A percentile compares a stretch with the other conserved stretches of the same genome.
Evolutionary conservation across 2,888 invertebrate genomes (phyloP).

Genomic region (Alentia gelatinosa): DNA sequence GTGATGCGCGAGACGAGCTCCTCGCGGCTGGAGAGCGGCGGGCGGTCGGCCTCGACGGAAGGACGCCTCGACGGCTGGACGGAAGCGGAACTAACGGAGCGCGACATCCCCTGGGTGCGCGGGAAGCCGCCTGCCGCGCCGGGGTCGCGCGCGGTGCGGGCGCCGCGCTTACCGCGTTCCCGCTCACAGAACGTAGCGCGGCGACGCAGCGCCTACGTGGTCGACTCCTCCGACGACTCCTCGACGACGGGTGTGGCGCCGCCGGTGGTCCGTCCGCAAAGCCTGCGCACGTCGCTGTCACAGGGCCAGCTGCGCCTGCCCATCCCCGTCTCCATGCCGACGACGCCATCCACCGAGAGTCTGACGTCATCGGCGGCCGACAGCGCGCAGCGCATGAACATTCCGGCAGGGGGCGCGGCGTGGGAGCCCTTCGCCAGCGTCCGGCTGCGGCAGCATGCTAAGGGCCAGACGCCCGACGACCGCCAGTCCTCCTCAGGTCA

Average conservation of each 20-base stretch:
- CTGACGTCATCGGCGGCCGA: not conserved
- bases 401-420: constrained; percentile 39
- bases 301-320: constrained; percentile 39
- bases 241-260: not conserved
- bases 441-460: constrained; percentile 41
- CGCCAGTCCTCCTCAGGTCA: constrained; percentile 77
- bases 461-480: constrained; percentile 67
- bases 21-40: not conserved
- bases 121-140: constrained; percentile 48
- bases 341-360: constrained; percentile 55
- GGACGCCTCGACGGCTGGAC: constrained; percentile 55
- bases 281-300: constrained; percentile 33
- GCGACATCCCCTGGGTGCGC: not conserved
- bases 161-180: constrained; percentile 37
- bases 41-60: constrained; percentile 59
- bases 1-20: not conserved
- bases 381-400: constrained; percentile 51
- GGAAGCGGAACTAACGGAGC: constrained; percentile 42
- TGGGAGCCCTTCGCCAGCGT: constrained; percentile 58
- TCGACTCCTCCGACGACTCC: constrained; percentile 29
- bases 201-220: not conserved
- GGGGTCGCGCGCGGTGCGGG: not conserved
- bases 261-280: not conserved
- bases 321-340: constrained; percentile 51
- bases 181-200: constrained; percentile 8